Evolutionary conservation across 2,888 invertebrate genomes (phyloP).

Genomic region (Macrophya annulata): DNA sequence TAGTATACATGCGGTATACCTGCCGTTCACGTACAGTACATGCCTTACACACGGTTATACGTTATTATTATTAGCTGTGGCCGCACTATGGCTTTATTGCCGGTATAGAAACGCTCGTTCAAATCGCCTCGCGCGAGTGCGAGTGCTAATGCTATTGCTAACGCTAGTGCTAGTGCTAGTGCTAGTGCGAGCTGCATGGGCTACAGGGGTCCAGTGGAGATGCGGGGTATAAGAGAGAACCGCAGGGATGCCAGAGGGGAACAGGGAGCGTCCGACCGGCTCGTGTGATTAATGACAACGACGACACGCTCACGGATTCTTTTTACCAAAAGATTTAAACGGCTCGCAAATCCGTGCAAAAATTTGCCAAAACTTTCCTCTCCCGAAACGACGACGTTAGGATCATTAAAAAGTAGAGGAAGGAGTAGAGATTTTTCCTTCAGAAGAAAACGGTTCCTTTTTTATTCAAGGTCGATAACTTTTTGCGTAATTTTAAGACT

Average conservation of each 20-base stretch:
- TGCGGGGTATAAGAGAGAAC: constrained; percentile 17
- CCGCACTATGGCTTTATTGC: constrained; percentile 73
- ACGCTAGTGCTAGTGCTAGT: neutral
- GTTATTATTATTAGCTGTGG: constrained; percentile 75
- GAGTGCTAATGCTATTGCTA: neutral
- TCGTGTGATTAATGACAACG: constrained; percentile 73
- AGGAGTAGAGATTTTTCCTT: neutral
- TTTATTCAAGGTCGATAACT: neutral
- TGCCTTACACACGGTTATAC: constrained; percentile 67
- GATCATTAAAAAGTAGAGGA: neutral
- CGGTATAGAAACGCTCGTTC: constrained; percentile 65
- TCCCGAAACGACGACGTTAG: neutral
- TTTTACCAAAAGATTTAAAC: constrained; percentile 63
- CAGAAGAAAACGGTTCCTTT: neutral
- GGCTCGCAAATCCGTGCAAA: constrained; percentile 47
- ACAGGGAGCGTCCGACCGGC: constrained; percentile 65
- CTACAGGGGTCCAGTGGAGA: constrained; percentile 7
- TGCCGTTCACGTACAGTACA: constrained; percentile 1
- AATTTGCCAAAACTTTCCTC: neutral
- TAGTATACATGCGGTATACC: neutral
- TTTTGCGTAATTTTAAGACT: neutral
- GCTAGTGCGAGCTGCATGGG: constrained; percentile 13
- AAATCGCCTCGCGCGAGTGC: constrained; percentile 32
- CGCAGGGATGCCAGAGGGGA: constrained; percentile 59
- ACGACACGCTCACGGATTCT: constrained; percentile 64